These are phyloP conservation scores for Tridacna gigas DNA, from an alignment of 2,888 invertebrate genomes.

Conservation along the genomic window DNA sequence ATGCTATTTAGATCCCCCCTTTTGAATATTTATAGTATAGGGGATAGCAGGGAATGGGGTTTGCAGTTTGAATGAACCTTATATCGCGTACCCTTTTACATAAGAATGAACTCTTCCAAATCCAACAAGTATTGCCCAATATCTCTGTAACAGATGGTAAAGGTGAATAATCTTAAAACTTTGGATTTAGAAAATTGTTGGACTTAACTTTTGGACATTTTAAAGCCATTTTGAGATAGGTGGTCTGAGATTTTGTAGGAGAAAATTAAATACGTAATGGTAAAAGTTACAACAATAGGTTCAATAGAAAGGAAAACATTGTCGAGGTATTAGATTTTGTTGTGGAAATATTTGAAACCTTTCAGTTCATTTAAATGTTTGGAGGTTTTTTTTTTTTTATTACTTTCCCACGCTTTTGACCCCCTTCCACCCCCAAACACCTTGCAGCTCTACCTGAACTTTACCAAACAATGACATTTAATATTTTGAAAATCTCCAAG, in stretches of 20 bases:
- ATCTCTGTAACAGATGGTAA: not conserved
- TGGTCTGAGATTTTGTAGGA: not conserved
- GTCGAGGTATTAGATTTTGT: slow-evolving; percentile 4
- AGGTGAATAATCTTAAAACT: not conserved
- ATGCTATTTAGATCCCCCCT: not conserved
- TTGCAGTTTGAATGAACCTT: too few species aligned
- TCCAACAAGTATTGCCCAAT: not conserved
- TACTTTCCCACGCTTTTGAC: not conserved
- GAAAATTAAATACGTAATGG: not conserved
- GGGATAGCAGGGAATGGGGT: too few species aligned
- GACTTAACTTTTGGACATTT: not conserved
- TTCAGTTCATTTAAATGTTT: slow-evolving; percentile 4
- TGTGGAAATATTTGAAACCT: slow-evolving; percentile 4
- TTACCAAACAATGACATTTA: too few species aligned
- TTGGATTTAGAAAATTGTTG: not conserved
- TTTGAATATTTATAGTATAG: too few species aligned
- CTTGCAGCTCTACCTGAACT: too few species aligned
- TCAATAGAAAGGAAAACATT: slow-evolving; percentile 14
- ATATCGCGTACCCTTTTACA: too few species aligned
- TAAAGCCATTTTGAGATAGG: not conserved
- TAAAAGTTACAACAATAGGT: not conserved
- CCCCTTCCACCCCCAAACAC: not conserved
- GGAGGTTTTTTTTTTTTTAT: not conserved
- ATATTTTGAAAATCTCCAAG: too few species aligned
- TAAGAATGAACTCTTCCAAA: not conserved